Percentiles rank a stretch among this genome's conserved stretches.
Evolutionary conservation across 2,888 invertebrate species (phyloP).

Genomic region (Meganola albula): DNA sequence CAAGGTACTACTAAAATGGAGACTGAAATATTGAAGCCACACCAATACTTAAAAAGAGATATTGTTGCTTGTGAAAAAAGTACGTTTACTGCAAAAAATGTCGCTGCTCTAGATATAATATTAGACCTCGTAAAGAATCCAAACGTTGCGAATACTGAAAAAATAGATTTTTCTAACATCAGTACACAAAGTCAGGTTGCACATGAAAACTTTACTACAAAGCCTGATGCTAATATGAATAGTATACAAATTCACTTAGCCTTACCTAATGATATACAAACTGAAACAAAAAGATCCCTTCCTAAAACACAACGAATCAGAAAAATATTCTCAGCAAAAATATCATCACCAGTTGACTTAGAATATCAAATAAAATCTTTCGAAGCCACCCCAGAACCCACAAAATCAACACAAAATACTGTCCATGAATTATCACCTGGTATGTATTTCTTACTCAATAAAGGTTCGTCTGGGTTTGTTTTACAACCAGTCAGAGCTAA

Average conservation of each 20-base stretch:
- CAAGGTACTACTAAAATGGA: too few species aligned
- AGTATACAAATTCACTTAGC: slow-evolving; percentile 56
- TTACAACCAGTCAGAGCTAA: slow-evolving; percentile 36
- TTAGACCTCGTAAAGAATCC: slow-evolving; percentile 47
- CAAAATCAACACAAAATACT: background rate
- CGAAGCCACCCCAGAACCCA: slow-evolving; percentile 22
- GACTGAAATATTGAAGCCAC: too few species aligned
- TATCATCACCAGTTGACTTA: slow-evolving; percentile 55
- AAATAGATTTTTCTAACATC: too few species aligned
- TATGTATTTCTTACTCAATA: slow-evolving; percentile 47
- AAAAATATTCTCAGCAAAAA: slow-evolving; percentile 52
- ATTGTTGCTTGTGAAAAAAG: slow-evolving; percentile 12
- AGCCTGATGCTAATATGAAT: slow-evolving; percentile 26
- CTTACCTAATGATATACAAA: slow-evolving; percentile 35
- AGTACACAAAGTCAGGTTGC: too few species aligned
- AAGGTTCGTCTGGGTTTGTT: slow-evolving; percentile 32
- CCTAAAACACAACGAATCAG: slow-evolving; percentile 33
- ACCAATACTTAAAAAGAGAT: slow-evolving; percentile 22
- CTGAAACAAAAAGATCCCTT: slow-evolving; percentile 38
- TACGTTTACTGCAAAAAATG: slow-evolving; percentile 50
- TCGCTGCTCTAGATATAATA: slow-evolving; percentile 52
- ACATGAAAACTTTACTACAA: background rate
- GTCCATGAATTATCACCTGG: slow-evolving; percentile 34
- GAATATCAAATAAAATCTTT: slow-evolving; percentile 53
- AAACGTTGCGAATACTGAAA: slow-evolving; percentile 21